Conservation (phyloP, 2,888 invertebrate genomes). For the Ypsolopha scabrella region DNA sequence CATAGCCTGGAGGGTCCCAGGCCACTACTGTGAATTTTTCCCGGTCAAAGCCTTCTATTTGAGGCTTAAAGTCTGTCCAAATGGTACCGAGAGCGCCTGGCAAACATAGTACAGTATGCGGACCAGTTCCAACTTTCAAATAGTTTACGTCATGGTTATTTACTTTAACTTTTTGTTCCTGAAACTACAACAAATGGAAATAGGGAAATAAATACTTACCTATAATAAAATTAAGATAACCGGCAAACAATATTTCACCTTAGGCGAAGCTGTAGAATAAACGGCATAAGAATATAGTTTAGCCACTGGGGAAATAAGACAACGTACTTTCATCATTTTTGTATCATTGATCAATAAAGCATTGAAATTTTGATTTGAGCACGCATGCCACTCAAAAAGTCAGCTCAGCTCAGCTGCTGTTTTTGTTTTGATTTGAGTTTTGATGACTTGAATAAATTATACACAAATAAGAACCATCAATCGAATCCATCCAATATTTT, state of each 20-base stretch:
- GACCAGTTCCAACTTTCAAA: constrained; percentile 71
- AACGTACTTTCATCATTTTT: background rate
- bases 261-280: constrained; percentile 21
- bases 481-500: no score
- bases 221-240: no score
- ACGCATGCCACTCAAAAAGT: no score
- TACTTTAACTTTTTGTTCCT: constrained; percentile 76
- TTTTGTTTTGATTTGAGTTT: no score
- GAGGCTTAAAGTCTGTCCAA: constrained; percentile 86
- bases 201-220: no score
- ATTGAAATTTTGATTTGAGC: no score
- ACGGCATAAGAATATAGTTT: constrained; percentile 3
- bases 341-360: background rate
- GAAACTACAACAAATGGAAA: constrained; percentile 10
- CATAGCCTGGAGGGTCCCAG: constrained; percentile 93
- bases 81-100: constrained; percentile 87
- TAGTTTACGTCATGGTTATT: constrained; percentile 69
- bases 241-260: constrained; percentile 16
- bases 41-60: constrained; percentile 75
- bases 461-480: no score
- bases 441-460: no score
- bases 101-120: constrained; percentile 74
- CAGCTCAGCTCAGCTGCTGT: no score
- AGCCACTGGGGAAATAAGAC: background rate
- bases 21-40: constrained; percentile 74